Percentiles rank a stretch among this genome's conserved stretches.
Evolutionary conservation across 2,888 invertebrate species (phyloP).

Genomic region (Alloplasta piceator): DNA sequence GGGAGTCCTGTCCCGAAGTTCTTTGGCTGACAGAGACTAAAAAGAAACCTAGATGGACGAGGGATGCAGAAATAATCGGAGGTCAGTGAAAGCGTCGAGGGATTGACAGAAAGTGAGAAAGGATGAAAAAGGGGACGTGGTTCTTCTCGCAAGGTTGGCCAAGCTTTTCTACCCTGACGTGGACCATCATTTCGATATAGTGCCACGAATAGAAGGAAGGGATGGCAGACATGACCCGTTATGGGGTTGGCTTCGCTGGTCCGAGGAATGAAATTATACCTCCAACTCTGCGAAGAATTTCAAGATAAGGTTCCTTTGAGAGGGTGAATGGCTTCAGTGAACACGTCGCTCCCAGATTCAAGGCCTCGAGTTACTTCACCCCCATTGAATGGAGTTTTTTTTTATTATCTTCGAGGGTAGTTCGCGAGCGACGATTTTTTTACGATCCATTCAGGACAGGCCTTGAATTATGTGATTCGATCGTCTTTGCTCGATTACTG

Average conservation of each 20-base stretch:
- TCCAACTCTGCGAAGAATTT: conserved; percentile 11
- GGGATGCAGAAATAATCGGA: conserved; percentile 20
- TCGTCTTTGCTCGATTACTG: too few relatives aligned
- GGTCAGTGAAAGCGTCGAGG: background rate
- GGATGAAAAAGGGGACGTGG: conserved; percentile 21
- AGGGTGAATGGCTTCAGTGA: conserved; percentile 25
- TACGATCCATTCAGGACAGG: too few relatives aligned
- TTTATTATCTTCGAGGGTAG: conserved; percentile 12
- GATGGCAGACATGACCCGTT: conserved; percentile 23
- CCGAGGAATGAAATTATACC: conserved; percentile 50
- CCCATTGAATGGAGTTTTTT: conserved; percentile 35
- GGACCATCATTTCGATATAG: background rate
- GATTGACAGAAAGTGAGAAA: background rate
- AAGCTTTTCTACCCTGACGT: background rate
- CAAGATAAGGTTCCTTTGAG: conserved; percentile 23
- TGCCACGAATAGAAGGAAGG: conserved; percentile 8
- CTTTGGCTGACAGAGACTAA: conserved; percentile 6
- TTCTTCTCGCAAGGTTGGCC: background rate
- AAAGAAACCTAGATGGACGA: background rate
- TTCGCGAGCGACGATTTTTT: conserved; percentile 20
- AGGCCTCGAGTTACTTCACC: background rate
- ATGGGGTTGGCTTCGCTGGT: conserved; percentile 4
- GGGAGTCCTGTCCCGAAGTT: conserved; percentile 22
- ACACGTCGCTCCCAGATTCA: conserved; percentile 1
- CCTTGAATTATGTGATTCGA: too few relatives aligned